Evolutionary conservation across 2,797 vertebrate genomes (phyloP), one percentile per base, ranked within the genome.

Genomic region (Acestrorhynchus altus): DNA sequence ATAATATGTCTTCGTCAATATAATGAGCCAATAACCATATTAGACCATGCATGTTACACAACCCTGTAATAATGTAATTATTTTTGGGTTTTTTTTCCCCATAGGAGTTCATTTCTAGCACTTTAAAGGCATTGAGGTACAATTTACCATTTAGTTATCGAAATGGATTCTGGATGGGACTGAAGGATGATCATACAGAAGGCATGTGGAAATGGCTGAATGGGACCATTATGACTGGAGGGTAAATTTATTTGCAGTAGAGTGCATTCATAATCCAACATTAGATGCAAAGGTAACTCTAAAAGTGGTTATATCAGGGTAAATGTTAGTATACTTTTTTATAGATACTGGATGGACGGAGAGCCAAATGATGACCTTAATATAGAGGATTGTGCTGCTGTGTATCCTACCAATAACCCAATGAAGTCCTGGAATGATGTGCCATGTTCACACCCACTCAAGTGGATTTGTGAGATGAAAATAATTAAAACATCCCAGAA

Each of bases 381-480:
- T 4, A 68, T 81, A 31, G 92, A 92, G 67, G 90, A 94, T 75
- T 94, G 93, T 79, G 91, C 78, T 28, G 92, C 89, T 1, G 18
- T 68, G 0, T 91, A 89, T 83, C 88, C 89, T 39, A 80, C 64
- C 63, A 0, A 0, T 0, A 88, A 91, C 77, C 87, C 84, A 18
- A 86, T 90, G 28, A 83, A 77, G 16, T 35, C 82, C 26, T 93
- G 93, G 93, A 93, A 93, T 39, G 92, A 93, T 64, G 90, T 83
- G 15, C 86, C 88, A 6, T 93, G 92, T 81, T 22, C 0, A 61
- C 24, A 80, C 52, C 0, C 31, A 1, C 81, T 91, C 13, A 92
- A 87, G 80, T 93, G 92, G 92, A 91, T 94, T 78, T 93, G 92
- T 81, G 88, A 93, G 86, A 90, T 77, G 84, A 0, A 78, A 77